Base-by-base conservation (phyloP, 2,888 invertebrate genomes). In the Ypsolopha scabrella region DNA sequence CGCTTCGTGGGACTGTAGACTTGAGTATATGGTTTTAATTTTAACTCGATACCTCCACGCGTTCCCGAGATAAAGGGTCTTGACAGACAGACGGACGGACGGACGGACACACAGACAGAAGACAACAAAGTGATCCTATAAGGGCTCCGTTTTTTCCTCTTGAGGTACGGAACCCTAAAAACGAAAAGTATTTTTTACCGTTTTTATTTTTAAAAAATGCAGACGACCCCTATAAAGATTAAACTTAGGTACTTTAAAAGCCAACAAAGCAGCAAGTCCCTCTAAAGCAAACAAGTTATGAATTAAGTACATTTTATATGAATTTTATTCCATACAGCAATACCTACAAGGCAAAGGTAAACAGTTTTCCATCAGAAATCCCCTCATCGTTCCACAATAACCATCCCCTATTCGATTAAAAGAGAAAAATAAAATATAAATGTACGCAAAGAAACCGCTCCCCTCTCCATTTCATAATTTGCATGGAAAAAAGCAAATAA, bases 401-500 rank as follows among this genome's bases (percentile, higher is more conserved):
- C 39, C 68, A 24, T 72, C 73, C 81, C 81, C 80, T 66, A 77
- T 78, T 76, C 79, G 80, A 80, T 80, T 78, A 77, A 68, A 68
- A 70, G 63, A 67, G 69, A 67, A 67, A 65, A 72, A 38, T 38
- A 77, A 72, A 65, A 41, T 10, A 7, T 35, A 33, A 38, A 51
- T 9, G n/a, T 45, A 39, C 33, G n/a, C 37, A 45, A 36, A 36
- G 33, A 33, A 51, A 44, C 51, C n/a, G 45, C 51, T n/a, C 75
- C 77, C 77, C 70, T 72, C 80, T 81, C 79, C 79, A 79, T 81
- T 80, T 78, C 81, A 82, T 80, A 82, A 83, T 83, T 83, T 83
- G 82, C 83, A 83, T 83, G 69, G 79, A 70, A 76, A 38, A 77
- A 79, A 73, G 79, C 75, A 83, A 81, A 82, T 82, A 83, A 82